Conservation (phyloP, 2,888 invertebrate species). For the Eurois occulta region DNA sequence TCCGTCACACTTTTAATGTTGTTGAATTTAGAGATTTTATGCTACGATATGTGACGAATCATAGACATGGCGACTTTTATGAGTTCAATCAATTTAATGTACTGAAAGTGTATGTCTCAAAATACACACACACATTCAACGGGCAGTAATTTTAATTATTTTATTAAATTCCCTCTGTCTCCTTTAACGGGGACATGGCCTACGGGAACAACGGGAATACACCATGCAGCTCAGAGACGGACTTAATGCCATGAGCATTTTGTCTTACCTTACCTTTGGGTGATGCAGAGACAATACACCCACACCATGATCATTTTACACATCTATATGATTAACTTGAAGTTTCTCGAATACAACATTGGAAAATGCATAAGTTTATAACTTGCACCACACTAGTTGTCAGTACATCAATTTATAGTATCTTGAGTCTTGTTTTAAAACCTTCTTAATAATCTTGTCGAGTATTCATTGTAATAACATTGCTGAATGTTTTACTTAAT, state of each 20-base stretch:
- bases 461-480: constrained; percentile 37
- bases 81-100: not conserved
- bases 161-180: no score
- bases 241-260: no score
- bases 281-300: no score
- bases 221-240: no score
- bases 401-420: constrained; percentile 41
- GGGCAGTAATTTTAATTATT: no score
- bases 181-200: no score
- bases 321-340: not conserved
- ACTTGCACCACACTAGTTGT: constrained; percentile 40
- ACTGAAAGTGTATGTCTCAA: not conserved
- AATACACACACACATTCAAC: no score
- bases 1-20: not conserved
- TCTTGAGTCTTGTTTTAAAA: constrained; percentile 34
- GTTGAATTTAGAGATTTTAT: not conserved
- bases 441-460: constrained; percentile 29
- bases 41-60: not conserved
- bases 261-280: no score
- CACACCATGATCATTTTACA: no score
- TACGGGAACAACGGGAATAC: no score
- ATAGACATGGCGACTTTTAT: not conserved
- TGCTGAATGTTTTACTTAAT: not conserved
- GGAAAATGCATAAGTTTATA: not conserved
- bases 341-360: not conserved